These are phyloP conservation scores for Mystacornis crossleyi DNA, from an alignment of 2,113 vertebrate species.

Conservation along the genomic window DNA sequence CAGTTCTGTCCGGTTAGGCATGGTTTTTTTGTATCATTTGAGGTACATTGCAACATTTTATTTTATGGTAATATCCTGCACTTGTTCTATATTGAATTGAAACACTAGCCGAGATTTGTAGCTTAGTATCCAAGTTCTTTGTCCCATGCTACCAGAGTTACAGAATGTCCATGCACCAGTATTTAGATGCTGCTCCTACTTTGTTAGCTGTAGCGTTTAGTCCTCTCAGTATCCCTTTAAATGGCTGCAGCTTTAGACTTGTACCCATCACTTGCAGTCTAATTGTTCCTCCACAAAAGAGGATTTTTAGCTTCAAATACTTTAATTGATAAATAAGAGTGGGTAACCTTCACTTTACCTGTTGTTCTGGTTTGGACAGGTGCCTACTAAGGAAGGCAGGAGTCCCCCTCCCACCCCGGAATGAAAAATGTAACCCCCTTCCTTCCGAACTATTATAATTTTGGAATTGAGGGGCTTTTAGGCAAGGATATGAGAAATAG, in stretches of 20 bases:
- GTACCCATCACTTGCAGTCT: not conserved
- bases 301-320: not conserved
- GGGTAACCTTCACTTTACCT: not conserved
- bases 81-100: not conserved
- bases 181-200: not conserved
- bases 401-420: no score
- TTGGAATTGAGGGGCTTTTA: no score
- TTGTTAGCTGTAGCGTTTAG: not conserved
- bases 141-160: not conserved
- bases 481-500: no score
- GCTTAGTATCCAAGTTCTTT: not conserved
- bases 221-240: not conserved
- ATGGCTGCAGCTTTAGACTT: not conserved
- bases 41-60: not conserved
- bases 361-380: no score
- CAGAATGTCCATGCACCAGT: not conserved
- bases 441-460: no score
- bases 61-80: not conserved
- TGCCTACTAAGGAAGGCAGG: no score
- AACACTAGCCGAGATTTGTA: not conserved
- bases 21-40: not conserved
- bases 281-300: not conserved
- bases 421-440: no score
- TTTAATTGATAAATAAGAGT: not conserved
- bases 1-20: accelerated